phyloP scores from a whole-genome alignment of 2,113 vertebrate genomes.

The Cyphomyrus discorhynchus region DNA sequence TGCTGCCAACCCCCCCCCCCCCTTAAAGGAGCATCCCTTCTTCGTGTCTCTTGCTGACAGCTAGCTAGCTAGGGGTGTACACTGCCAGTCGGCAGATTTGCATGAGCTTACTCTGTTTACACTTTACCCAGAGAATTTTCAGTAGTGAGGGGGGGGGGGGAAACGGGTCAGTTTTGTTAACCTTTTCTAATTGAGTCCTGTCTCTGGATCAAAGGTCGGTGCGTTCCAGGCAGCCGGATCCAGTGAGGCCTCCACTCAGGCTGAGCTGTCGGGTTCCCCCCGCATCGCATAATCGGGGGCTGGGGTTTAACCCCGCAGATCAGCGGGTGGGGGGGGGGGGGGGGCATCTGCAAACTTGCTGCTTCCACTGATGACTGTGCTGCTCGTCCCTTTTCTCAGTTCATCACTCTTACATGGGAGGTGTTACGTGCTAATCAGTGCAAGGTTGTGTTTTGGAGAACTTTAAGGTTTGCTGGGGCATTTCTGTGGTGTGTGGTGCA shows the following conservation, averaged over 20 bases:
- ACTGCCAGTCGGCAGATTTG: constrained; percentile 32
- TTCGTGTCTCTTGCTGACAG: background rate
- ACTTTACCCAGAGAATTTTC: constrained; percentile 39
- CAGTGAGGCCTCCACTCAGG: constrained; percentile 48
- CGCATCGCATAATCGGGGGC: constrained; percentile 43
- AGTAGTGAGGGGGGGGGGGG: constrained; percentile 28
- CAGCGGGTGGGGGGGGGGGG: too few relatives aligned
- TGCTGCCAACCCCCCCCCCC: background rate
- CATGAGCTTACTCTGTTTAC: constrained; percentile 43
- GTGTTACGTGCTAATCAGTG: background rate
- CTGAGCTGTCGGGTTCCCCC: constrained; percentile 51
- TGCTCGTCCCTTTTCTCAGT: background rate
- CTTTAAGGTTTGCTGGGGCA: background rate
- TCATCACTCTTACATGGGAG: background rate
- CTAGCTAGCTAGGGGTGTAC: constrained; percentile 29
- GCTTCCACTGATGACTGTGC: constrained; percentile 4
- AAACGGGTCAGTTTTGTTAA: constrained; percentile 59
- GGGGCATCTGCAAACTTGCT: background rate
- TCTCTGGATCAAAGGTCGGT: constrained; percentile 59
- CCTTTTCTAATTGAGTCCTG: constrained; percentile 63
- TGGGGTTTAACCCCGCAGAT: constrained; percentile 40
- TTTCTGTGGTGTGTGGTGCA: background rate
- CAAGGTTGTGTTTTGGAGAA: background rate
- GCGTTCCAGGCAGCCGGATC: constrained; percentile 54
- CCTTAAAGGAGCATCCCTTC: constrained; percentile 11